Evolutionary conservation across 2,113 vertebrate species (phyloP), one percentile per base, ranked within the genome.

Genomic region (Pomatostomus ruficeps): DNA sequence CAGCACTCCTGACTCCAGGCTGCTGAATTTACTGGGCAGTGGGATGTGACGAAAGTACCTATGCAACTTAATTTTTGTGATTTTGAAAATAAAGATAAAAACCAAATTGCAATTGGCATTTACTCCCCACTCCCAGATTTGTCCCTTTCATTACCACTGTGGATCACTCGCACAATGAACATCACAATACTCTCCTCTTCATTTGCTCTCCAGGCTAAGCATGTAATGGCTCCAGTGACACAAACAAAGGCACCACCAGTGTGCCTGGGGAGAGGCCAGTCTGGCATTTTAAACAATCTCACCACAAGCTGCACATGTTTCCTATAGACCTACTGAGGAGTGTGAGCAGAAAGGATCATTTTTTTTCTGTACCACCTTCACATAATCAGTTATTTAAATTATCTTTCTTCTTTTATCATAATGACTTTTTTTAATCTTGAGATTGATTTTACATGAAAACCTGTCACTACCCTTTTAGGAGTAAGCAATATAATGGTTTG

Each of bases 381-480:
- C 8, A 21, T 73, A 82, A 83, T 77, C 70, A 81, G 51, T 88
- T 94, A 83, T 89, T 94, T 82, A 92, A 88, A 75, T 57, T 57
- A 74, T 48, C 68, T 88, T 89, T 73, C 66, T 86, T 84, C 49
- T 85, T 91, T 93, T 67, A 78, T 93, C 29, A 76, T 45, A 84
- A 95, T 49, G 63, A 72, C 75, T 87, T 86, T 88, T 80, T 75
- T 95, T 81, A 89, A 94, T 93, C 58, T 89, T 38, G 43, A 92
- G 89, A 96, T 95, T 86, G 95, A 96, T 95, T 96, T 93, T 67
- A 80, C 71, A 58, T 52, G 52, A 92, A 93, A 95, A 65, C 16
- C 58, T 71, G 72, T 62, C 92, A 90, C 48, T 23, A 79, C 13
- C 55, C 83, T 85, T 95, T 90, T 52, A 96, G 85, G 62, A 59